Conservation (phyloP, 2,797 vertebrate genomes). For the Diceros bicornis region DNA sequence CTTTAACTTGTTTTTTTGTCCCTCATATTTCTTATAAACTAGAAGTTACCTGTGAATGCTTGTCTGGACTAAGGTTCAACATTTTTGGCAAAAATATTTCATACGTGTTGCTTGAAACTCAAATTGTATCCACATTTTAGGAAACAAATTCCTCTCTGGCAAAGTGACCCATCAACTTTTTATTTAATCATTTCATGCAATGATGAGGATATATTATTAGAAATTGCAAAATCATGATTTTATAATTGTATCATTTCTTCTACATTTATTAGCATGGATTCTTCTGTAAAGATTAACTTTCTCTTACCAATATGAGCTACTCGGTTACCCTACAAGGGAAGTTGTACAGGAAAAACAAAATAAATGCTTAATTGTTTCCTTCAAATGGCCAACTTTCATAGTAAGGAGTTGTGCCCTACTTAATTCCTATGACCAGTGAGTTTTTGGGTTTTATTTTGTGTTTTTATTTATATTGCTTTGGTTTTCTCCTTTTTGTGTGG, state of each 20-base stretch:
- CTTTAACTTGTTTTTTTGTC: not conserved
- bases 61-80: not conserved
- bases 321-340: not conserved
- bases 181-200: not conserved
- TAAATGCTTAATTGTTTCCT: not conserved
- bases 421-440: not conserved
- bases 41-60: not conserved
- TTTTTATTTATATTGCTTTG: slow-evolving; percentile 29
- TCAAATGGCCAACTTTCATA: not conserved
- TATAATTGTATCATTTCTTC: not conserved
- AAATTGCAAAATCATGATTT: not conserved
- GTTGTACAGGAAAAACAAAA: not conserved
- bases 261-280: not conserved
- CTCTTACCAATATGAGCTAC: not conserved
- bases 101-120: not conserved
- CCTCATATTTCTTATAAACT: not conserved
- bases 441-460: not conserved
- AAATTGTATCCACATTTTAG: not conserved
- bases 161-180: not conserved
- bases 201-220: not conserved
- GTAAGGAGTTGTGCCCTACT: not conserved
- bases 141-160: not conserved
- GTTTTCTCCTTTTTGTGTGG: not conserved
- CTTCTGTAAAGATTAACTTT: not conserved
- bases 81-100: not conserved